These are phyloP conservation scores for Chrysolina oricalcia DNA, from an alignment of 2,888 invertebrate genomes.

Conservation along the genomic window DNA sequence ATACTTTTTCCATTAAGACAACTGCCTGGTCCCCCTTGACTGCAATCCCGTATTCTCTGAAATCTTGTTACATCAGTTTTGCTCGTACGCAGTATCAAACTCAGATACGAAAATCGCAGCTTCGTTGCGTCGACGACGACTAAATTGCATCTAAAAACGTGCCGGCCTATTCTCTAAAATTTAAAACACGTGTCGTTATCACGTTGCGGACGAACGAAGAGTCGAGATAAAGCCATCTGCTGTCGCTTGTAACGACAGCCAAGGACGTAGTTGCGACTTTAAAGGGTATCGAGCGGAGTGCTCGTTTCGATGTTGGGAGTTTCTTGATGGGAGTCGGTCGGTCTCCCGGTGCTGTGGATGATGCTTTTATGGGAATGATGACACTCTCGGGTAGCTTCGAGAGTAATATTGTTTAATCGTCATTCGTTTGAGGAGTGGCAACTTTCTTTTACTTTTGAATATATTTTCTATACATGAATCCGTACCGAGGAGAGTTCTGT, in stretches of 20 bases:
- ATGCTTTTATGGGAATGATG: slow-evolving; percentile 7
- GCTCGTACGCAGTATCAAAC: too few species aligned
- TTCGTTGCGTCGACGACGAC: not conserved
- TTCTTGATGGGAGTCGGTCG: not conserved
- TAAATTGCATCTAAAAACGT: slow-evolving; percentile 8
- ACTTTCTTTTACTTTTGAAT: too few species aligned
- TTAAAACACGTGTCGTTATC: slow-evolving; percentile 45
- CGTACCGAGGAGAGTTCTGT: too few species aligned
- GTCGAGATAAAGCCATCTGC: slow-evolving; percentile 45
- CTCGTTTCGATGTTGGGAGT: not conserved
- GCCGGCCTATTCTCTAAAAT: slow-evolving; percentile 25
- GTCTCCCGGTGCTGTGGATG: not conserved
- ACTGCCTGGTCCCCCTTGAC: too few species aligned
- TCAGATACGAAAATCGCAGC: too few species aligned
- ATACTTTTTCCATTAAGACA: too few species aligned
- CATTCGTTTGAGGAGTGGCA: too few species aligned
- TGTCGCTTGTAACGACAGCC: slow-evolving; percentile 43
- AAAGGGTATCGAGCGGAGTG: slow-evolving; percentile 14
- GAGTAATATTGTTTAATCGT: not conserved
- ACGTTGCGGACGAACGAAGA: slow-evolving; percentile 38
- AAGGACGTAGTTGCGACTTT: slow-evolving; percentile 19
- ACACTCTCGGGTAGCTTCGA: not conserved
- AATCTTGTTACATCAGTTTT: too few species aligned
- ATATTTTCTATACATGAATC: too few species aligned
- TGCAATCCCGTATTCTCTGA: too few species aligned